Percentiles rank a stretch among this genome's conserved stretches.
phyloP scores from a whole-genome alignment of 2,888 invertebrate genomes.

The Mantis religiosa region DNA sequence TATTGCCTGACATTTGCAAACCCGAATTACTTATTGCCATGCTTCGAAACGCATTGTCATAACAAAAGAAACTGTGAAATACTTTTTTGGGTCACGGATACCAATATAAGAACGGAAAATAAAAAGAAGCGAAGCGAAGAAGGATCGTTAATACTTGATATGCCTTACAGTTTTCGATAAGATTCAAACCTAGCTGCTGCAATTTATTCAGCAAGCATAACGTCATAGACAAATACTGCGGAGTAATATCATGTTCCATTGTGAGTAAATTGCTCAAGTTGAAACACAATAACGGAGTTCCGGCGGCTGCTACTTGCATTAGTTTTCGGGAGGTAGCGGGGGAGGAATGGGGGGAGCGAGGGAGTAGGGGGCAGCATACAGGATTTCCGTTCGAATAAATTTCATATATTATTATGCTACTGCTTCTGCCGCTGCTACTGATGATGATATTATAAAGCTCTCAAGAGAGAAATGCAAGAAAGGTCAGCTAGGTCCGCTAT shows the following conservation, averaged over 20 bases:
- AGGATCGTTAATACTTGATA: background rate
- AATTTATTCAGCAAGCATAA: conserved; percentile 27
- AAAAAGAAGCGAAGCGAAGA: background rate
- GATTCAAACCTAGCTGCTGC: background rate
- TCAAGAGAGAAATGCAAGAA: conserved; percentile 4
- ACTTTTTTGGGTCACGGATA: background rate
- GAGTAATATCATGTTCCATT: conserved; percentile 27
- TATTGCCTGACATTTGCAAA: background rate
- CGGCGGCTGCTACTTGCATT: background rate
- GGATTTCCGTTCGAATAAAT: conserved; percentile 29
- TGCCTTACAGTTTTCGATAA: background rate
- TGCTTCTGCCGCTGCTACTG: background rate
- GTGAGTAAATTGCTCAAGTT: conserved; percentile 23
- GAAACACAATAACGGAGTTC: conserved; percentile 28
- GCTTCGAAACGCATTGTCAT: background rate
- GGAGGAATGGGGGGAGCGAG: background rate
- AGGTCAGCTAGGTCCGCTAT: background rate
- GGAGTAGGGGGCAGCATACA: conserved; percentile 13
- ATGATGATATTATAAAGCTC: conserved; percentile 4
- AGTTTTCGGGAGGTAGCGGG: background rate
- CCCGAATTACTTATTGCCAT: background rate
- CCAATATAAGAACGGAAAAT: background rate
- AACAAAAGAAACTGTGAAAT: background rate
- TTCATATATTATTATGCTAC: conserved; percentile 23
- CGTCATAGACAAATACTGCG: conserved; percentile 15